Percentiles rank a stretch among this genome's conserved stretches.
Conservation (phyloP, 2,888 invertebrate species). For the Dasypolia templi region DNA sequence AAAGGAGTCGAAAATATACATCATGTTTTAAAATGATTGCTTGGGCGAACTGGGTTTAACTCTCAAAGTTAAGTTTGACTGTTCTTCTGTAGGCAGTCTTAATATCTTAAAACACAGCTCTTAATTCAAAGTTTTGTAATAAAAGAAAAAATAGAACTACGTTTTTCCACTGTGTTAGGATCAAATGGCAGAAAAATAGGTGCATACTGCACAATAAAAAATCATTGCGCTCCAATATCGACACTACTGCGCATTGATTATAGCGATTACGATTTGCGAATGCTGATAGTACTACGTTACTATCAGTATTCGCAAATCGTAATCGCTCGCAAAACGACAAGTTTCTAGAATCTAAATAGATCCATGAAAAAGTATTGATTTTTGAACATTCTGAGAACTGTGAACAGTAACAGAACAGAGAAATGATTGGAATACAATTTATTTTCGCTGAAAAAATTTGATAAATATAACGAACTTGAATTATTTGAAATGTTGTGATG, state of each 20-base stretch:
- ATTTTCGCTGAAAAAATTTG: background rate
- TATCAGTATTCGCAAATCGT: conserved; percentile 17
- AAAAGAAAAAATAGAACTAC: background rate
- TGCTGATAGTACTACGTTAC: no score
- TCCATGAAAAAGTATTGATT: background rate
- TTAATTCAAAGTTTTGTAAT: background rate
- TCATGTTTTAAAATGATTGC: background rate
- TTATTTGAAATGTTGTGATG: background rate
- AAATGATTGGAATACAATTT: background rate
- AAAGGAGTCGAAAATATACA: background rate
- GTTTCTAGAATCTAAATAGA: background rate
- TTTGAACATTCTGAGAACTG: background rate
- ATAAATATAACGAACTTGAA: background rate
- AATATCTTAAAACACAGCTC: background rate
- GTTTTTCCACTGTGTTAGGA: background rate
- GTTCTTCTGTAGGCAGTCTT: background rate
- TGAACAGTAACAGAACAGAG: background rate
- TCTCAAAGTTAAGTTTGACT: background rate
- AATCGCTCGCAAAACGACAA: background rate
- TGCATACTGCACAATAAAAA: conserved; percentile 19
- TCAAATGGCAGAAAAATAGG: conserved; percentile 2
- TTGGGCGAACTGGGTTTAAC: background rate
- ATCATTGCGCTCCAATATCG: conserved; percentile 12
- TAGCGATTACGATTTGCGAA: no score
- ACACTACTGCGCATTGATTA: conserved; percentile 18